These are phyloP conservation scores for Xenops minutus DNA, from an alignment of 2,797 vertebrate genomes.

Conservation along the genomic window DNA sequence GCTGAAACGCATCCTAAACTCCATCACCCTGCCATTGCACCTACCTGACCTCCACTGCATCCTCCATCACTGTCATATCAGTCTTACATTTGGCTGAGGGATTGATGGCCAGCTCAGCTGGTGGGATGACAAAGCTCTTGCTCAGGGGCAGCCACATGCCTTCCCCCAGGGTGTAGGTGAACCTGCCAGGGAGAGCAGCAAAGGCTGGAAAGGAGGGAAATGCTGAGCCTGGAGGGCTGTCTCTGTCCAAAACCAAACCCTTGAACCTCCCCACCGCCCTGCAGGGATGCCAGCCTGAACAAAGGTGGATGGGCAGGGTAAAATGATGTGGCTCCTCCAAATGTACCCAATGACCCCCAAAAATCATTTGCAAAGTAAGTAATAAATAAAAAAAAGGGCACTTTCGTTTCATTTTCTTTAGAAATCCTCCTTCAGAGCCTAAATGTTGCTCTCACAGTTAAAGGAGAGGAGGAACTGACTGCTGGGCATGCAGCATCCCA, in stretches of 20 bases:
- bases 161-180: constrained; percentile 96
- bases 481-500: neutral
- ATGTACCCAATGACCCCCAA: neutral
- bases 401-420: neutral
- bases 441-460: fast-evolving
- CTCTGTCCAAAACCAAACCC: neutral
- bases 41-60: constrained; percentile 95
- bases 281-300: neutral
- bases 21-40: fast-evolving
- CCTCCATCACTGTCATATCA: constrained; percentile 99
- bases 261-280: neutral
- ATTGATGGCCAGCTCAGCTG: constrained; percentile 96
- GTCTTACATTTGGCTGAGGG: constrained; percentile 99
- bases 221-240: neutral
- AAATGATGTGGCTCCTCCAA: neutral
- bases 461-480: neutral
- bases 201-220: neutral
- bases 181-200: constrained; percentile 74
- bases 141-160: constrained; percentile 98
- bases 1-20: neutral
- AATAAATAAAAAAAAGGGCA: neutral
- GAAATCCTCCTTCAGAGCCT: neutral
- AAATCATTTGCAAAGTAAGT: neutral
- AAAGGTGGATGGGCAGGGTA: neutral
- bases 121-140: constrained; percentile 98